Evolutionary conservation across 2,888 invertebrate genomes (phyloP), one percentile per base, ranked within the genome.

Genomic region (Lysandra bellargus): DNA sequence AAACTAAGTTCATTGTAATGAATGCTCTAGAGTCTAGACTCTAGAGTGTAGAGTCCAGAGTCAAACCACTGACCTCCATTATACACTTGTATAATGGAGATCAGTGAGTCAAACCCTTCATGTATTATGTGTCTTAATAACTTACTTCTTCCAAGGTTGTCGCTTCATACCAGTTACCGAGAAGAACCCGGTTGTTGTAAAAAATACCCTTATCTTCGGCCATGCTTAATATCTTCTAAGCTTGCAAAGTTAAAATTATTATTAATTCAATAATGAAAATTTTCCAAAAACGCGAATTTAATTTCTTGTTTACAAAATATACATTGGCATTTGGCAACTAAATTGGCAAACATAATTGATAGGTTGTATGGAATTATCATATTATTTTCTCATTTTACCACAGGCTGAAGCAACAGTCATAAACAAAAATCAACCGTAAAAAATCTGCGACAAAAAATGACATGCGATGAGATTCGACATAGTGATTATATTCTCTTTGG

Each of bases 151-250:
- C 93, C 80, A 94, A 86, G 84, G 89, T 87, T n/a, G 88, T 83
- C 23, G 92, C 88, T 85, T 94, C 94, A 85, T 90, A 93, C 94
- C 94, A 94, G 86, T 94, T 93, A 80, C 94, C 94, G 6, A 92
- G 84, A 57, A 86, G 92, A 33, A 93, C 93, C 79, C 92, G 86
- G 82, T 92, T 93, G 81, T 88, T 85, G 85, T 90, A 94, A 81
- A 91, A 89, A 80, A 93, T 91, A 33, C 89, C 91, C 84, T 91
- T 94, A 83, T 93, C 93, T 80, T 88, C 85, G 4, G 90, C 88
- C 79, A 83, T 81, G 9, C 23, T 44, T 44, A n/a, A 44, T 14
- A 9, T 4, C 5, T 37, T 14, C 12, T 1, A 69, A 69, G 7
- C 14, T 14, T 69, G 1, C 1, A 37, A 37, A 69, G 12, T 17